Evolutionary conservation across 1,140 invertebrate genomes (phyloP).

Genomic region (Asbolus verrucosus): DNA sequence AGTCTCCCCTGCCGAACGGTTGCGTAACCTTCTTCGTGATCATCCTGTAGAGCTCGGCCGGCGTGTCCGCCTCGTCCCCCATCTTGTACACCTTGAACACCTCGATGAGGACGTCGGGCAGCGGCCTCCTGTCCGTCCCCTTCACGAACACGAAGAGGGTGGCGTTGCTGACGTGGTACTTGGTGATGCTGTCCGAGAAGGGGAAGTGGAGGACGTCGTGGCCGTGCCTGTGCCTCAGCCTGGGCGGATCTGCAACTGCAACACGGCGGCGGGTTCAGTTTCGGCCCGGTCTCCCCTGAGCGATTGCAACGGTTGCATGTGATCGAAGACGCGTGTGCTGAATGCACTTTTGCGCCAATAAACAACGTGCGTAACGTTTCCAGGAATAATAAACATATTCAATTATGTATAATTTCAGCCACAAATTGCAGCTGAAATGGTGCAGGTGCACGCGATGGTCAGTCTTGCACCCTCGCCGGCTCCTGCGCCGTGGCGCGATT

Average conservation of each 20-base stretch:
- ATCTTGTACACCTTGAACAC: slow-evolving; percentile 60
- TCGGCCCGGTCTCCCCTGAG: too few relatives aligned
- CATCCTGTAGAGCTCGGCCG: slow-evolving; percentile 52
- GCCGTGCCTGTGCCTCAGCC: slow-evolving; percentile 63
- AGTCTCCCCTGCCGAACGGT: slow-evolving; percentile 70
- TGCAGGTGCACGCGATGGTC: slow-evolving; percentile 28
- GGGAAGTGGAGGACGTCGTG: slow-evolving; percentile 67
- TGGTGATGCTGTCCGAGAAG: slow-evolving; percentile 67
- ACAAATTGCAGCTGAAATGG: slow-evolving; percentile 39
- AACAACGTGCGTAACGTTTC: slow-evolving; percentile 42
- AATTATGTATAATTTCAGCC: slow-evolving; percentile 46
- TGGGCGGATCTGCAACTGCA: slow-evolving; percentile 66
- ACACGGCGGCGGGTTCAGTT: too few relatives aligned
- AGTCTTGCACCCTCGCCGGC: background rate
- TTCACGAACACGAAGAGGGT: slow-evolving; percentile 67
- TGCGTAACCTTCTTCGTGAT: slow-evolving; percentile 55
- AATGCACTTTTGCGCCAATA: slow-evolving; percentile 39
- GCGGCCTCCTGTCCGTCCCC: slow-evolving; percentile 56
- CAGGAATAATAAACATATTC: slow-evolving; percentile 46
- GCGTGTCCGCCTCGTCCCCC: slow-evolving; percentile 54
- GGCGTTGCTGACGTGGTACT: slow-evolving; percentile 66
- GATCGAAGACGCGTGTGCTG: slow-evolving; percentile 40
- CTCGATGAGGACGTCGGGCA: slow-evolving; percentile 55
- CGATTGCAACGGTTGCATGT: too few relatives aligned
- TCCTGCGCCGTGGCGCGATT: too few relatives aligned